Evolutionary conservation across 2,113 vertebrate genomes (phyloP), one percentile per base, ranked within the genome.

Genomic region (Terrapene triunguis): DNA sequence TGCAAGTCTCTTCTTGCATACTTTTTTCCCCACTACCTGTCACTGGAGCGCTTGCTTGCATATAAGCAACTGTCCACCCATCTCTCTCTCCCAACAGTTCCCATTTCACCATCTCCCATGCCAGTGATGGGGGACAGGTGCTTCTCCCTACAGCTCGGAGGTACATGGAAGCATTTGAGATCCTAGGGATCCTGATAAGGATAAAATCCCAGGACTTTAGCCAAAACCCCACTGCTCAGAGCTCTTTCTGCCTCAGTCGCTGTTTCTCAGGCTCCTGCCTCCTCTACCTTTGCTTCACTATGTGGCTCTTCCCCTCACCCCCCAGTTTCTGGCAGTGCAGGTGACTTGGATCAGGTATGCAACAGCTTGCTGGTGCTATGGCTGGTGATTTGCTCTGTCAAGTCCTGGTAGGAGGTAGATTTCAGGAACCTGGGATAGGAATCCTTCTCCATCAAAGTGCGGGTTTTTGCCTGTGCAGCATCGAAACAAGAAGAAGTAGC

Each of bases 391-490:
- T 98, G 98, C 62, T 89, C 93, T 35, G 44, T 97, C 96, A 99
- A 97, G 92, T 98, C 98, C 89, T 85, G 97, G 97, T 99, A 99
- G n/a, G 98, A 95, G 2, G 98, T 89, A 0, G 98, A 99, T 89
- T 98, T 98, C 81, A 99, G 98, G 95, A 99, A 99, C 6, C 98
- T 96, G 0, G 98, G 98, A 1, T 99, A 99, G 19, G 98, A 99
- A 97, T 99, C 98, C 91, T 99, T 99, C 93, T 99, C 98, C 98
- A 99, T 99, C 94, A 99, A 91, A 2, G 97, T 98, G 79, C 98
- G 98, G 0, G 97, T 98, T 95, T 99, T 98, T 8, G 97, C 98
- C 96, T 99, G 98, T 0, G 98, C 98, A 79, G 94, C 96, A 0
- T 98, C 98, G 38, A 99, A 99, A 95, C 98, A 98, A 1, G 91